Conservation (phyloP, 2,113 vertebrate genomes). For the Drymodes brunneopygia region DNA sequence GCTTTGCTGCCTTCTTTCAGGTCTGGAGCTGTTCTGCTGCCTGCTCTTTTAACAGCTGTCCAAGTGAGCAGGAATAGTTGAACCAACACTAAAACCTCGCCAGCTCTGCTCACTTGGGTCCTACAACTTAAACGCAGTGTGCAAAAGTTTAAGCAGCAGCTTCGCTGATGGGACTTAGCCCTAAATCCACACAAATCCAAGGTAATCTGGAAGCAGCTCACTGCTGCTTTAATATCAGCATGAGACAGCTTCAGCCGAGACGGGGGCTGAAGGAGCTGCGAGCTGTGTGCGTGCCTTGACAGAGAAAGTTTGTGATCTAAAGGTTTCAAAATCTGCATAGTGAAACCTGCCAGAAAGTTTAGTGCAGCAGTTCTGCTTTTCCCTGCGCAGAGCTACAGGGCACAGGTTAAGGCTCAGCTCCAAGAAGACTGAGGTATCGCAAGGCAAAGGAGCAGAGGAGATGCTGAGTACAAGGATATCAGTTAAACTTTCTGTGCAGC, state of each 20-base stretch:
- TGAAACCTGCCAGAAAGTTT: background rate
- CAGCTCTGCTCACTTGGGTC: background rate
- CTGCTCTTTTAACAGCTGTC: slow-evolving; percentile 20
- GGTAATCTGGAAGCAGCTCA: slow-evolving; percentile 4
- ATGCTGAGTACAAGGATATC: background rate
- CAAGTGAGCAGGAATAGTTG: background rate
- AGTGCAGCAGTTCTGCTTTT: background rate
- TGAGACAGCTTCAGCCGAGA: background rate
- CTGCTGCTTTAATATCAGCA: background rate
- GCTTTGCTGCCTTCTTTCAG: background rate
- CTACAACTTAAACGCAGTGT: background rate
- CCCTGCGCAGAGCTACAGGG: background rate
- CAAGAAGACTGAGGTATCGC: background rate
- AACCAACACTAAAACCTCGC: background rate
- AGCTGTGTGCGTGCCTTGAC: background rate
- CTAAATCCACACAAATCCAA: background rate
- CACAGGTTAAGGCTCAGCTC: background rate
- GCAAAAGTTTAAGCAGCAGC: background rate
- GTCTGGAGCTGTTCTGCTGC: slow-evolving; percentile 11
- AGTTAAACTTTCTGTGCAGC: background rate
- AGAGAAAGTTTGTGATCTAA: background rate
- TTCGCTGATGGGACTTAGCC: background rate
- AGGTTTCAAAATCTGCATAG: background rate
- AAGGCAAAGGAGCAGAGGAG: background rate
- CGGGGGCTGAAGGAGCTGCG: background rate